Evolutionary conservation across 1,140 invertebrate species (phyloP).

Genomic region (Platyura marginata): DNA sequence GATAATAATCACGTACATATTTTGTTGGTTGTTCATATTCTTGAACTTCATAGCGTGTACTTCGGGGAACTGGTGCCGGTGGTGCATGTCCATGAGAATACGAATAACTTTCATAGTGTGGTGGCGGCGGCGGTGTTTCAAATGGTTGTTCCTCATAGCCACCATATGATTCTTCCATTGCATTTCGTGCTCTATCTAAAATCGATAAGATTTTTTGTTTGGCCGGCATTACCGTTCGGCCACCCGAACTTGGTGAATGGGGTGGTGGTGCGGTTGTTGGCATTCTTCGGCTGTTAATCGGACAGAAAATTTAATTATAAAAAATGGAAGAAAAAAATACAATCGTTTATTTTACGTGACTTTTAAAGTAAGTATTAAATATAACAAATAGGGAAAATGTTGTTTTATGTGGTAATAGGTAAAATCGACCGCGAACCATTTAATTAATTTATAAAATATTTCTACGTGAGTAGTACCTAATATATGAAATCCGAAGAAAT

Average conservation of each 20-base stretch:
- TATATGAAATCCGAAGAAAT: too few species aligned
- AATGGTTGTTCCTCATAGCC: constrained; percentile 5
- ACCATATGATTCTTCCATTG: constrained; percentile 53
- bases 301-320: too few species aligned
- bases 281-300: background rate
- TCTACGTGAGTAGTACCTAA: too few species aligned
- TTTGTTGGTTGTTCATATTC: background rate
- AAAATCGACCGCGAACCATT: too few species aligned
- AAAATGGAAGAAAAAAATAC: background rate
- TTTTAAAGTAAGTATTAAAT: too few species aligned
- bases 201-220: constrained; percentile 69
- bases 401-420: too few species aligned
- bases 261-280: constrained; percentile 17
- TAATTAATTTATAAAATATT: too few species aligned
- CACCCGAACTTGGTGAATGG: constrained; percentile 16
- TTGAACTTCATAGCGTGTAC: background rate
- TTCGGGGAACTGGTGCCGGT: background rate
- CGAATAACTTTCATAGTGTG: background rate
- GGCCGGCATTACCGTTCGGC: constrained; percentile 31
- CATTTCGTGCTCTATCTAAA: constrained; percentile 54
- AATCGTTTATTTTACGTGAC: too few species aligned
- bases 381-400: too few species aligned
- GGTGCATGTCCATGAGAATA: background rate
- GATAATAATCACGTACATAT: constrained; percentile 1
- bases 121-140: background rate